Evolutionary conservation across 1,140 invertebrate genomes (phyloP).

Genomic region (Matsumurasca onukii): DNA sequence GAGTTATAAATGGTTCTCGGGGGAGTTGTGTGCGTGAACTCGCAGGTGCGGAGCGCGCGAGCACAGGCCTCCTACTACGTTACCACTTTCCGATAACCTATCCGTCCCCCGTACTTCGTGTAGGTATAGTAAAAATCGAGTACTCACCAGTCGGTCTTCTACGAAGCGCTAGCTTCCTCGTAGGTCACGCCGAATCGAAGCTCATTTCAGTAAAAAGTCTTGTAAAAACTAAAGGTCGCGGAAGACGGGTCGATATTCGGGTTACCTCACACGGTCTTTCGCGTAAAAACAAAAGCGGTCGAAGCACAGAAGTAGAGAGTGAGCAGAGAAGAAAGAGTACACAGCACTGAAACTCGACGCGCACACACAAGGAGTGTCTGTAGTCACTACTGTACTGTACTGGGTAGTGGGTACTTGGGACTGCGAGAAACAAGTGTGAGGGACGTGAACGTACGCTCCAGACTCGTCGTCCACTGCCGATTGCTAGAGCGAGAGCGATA

Average conservation of each 20-base stretch:
- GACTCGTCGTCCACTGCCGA: neutral
- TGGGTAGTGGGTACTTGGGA: too few relatives aligned
- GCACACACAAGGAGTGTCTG: neutral
- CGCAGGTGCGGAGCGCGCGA: neutral
- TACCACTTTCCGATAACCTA: too few relatives aligned
- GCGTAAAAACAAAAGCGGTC: neutral
- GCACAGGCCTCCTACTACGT: too few relatives aligned
- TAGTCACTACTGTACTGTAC: neutral
- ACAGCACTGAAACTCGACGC: neutral
- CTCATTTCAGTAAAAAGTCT: slow-evolving; percentile 12
- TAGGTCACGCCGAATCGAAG: slow-evolving; percentile 9
- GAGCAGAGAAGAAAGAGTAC: too few relatives aligned
- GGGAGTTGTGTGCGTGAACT: neutral
- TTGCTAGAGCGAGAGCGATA: neutral
- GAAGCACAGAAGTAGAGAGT: slow-evolving; percentile 1
- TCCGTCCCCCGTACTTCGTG: too few relatives aligned
- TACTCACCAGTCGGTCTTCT: slow-evolving; percentile 13
- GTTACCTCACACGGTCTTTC: slow-evolving; percentile 3
- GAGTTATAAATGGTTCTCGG: too few relatives aligned
- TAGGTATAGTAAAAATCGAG: too few relatives aligned
- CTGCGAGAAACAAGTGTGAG: neutral
- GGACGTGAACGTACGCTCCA: neutral
- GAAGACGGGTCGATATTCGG: neutral
- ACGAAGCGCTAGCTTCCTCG: slow-evolving; percentile 13
- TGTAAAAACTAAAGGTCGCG: slow-evolving; percentile 14